Conservation (phyloP, 2,113 vertebrate species). For the Muntiacus reevesi region DNA sequence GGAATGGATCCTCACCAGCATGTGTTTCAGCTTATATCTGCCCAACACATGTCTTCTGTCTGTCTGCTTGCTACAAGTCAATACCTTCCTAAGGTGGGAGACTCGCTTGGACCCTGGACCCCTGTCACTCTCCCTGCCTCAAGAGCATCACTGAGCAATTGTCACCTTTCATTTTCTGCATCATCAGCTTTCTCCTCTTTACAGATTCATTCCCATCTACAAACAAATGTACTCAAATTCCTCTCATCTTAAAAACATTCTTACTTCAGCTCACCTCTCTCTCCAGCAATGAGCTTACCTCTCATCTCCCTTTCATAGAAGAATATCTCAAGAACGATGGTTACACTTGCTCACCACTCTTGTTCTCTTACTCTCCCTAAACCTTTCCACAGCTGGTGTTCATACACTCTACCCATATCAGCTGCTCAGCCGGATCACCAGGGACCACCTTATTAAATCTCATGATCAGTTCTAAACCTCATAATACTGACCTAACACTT, state of each 20-base stretch:
- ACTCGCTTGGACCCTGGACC: neutral
- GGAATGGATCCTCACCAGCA: neutral
- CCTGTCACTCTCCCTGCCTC: neutral
- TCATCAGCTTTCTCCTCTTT: neutral
- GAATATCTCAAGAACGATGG: fast-evolving
- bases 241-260: neutral
- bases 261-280: neutral
- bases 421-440: neutral
- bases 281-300: too few species aligned
- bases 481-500: too few species aligned
- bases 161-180: fast-evolving
- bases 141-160: neutral
- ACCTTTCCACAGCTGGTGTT: neutral
- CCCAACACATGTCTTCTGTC: neutral
- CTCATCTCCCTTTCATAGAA: neutral
- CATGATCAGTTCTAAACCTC: fast-evolving
- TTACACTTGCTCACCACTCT: too few species aligned
- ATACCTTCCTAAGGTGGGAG: neutral
- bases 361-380: neutral
- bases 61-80: neutral
- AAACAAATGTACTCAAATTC: neutral
- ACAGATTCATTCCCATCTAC: neutral
- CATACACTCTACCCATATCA: neutral
- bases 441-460: fast-evolving
- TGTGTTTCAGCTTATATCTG: too few species aligned